phyloP scores from a whole-genome alignment of 1,140 invertebrate species.

The Pinna nobilis region DNA sequence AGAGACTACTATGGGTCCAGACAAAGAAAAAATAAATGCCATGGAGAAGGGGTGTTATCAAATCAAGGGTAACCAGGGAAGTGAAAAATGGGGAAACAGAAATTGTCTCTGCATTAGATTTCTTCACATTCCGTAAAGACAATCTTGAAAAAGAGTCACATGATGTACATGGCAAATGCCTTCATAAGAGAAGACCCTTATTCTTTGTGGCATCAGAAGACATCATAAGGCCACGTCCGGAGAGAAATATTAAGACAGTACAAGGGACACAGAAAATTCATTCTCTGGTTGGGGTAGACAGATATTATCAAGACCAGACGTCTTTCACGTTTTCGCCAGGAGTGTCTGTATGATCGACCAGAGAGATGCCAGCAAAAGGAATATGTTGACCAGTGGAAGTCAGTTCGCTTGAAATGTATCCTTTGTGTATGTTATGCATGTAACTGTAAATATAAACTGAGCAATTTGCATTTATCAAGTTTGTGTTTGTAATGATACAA shows the following conservation, averaged over 20 bases:
- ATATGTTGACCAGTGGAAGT: constrained; percentile 1
- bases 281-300: constrained; percentile 1
- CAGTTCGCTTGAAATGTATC: constrained; percentile 21
- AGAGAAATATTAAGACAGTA: constrained; percentile 1
- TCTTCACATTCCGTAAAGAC: background rate
- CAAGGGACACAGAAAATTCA: constrained; percentile 20
- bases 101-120: background rate
- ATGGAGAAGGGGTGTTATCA: constrained; percentile 8
- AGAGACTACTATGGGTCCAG: constrained; percentile 24
- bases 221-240: background rate
- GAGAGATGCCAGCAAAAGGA: background rate
- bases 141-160: background rate
- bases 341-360: background rate
- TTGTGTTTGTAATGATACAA: background rate
- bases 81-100: constrained; percentile 7
- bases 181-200: constrained; percentile 22
- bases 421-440: too few species aligned
- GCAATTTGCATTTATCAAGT: background rate
- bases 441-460: too few species aligned
- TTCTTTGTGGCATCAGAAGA: background rate
- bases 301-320: constrained; percentile 9
- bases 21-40: constrained; percentile 28
- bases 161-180: background rate
- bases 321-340: constrained; percentile 15
- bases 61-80: constrained; percentile 17